These are phyloP conservation scores for Pseudolaguvia tuberculata DNA, from an alignment of 2,113 vertebrate genomes.

Conservation along the genomic window DNA sequence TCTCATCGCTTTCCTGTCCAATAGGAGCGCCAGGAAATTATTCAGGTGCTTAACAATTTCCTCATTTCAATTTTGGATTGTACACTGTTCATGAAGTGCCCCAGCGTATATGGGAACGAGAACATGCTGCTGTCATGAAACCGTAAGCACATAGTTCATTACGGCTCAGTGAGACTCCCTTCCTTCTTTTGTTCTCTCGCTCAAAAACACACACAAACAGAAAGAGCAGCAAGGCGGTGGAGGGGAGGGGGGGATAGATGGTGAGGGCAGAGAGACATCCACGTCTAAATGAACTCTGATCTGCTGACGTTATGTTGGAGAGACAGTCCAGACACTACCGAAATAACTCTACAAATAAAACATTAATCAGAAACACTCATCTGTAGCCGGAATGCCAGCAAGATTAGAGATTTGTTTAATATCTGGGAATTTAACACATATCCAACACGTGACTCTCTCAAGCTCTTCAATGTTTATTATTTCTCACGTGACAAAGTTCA, in stretches of 20 bases:
- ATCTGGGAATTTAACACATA: conserved; percentile 2
- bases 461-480: conserved; percentile 46
- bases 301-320: not conserved
- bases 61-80: not conserved
- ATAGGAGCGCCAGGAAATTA: conserved; percentile 27
- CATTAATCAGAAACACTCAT: not conserved
- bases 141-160: conserved; percentile 66
- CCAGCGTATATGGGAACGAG: conserved; percentile 62
- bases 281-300: not conserved
- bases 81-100: conserved; percentile 59
- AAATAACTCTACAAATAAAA: not conserved
- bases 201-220: conserved; percentile 14
- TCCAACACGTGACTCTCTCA: conserved; percentile 47
- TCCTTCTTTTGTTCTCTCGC: conserved; percentile 71
- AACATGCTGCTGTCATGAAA: conserved; percentile 61
- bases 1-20: conserved; percentile 9
- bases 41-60: conserved; percentile 1
- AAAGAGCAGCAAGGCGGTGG: not conserved
- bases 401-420: conserved; percentile 7
- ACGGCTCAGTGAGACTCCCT: conserved; percentile 67
- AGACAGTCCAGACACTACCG: too few relatives aligned
- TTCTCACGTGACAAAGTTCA: conserved; percentile 54
- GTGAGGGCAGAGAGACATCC: not conserved
- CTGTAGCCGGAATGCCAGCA: not conserved
- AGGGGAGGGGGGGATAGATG: not conserved